Base-by-base conservation (phyloP, 2,797 vertebrate species). In the Gouania willdenowi region DNA sequence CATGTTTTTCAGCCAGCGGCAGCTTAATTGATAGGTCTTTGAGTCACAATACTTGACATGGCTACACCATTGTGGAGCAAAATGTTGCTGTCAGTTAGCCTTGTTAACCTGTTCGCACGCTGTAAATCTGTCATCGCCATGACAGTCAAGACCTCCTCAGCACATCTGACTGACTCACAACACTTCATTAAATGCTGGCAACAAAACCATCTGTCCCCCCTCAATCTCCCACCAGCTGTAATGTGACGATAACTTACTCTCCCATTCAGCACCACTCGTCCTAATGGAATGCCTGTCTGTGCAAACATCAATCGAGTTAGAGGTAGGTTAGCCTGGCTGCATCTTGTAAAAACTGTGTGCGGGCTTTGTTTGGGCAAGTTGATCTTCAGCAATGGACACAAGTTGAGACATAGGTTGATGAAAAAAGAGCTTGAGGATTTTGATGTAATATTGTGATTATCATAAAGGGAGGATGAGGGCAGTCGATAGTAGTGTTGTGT, bases 181-280 rank as follows among this genome's bases (percentile, higher is more conserved):
- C 71, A 77, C 75, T 77, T 77, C 68, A 77, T 79, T 81, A 81
- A 79, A 61, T 9, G 16, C 69, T 63, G 71, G 69, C 73, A 82
- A 80, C 74, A 76, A 71, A 76, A 78, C 72, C 75, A 75, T 76
- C 77, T 79, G 78, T 72, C 58, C 62, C 70, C 68, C 70, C 64
- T 79, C 72, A 68, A 62, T 75, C 70, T 77, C 78, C 71, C 65
- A 39, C 57, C 55, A 71, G 51, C 77, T 62, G 71, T 72, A 74
- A 81, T 74, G 77, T 77, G 71, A 77, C 64, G 12, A 81, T 83
- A 82, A 81, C 71, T 81, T 70, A 77, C 63, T 65, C 71, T 71
- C 51, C 48, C 66, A 71, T 80, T 73, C 73, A 75, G 56, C 42
- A 64, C 59, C 79, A 80, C 78, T 84, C 71, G 67, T 72, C 64